Evolutionary conservation across 2,888 invertebrate species (phyloP), one percentile per base, ranked within the genome.

Genomic region (Chloroclystis v-ata): DNA sequence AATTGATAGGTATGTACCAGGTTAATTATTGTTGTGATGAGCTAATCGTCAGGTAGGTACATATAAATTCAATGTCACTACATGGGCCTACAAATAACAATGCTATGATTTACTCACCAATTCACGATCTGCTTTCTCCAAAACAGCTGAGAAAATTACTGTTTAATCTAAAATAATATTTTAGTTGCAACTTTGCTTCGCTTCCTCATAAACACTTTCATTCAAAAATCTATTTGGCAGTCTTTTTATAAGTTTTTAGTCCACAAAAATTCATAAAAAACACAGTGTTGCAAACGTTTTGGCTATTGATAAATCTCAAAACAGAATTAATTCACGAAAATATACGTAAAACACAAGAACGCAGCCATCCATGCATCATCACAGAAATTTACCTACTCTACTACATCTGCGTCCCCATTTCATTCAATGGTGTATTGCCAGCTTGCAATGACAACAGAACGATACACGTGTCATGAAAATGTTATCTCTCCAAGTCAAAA

Each of bases 311-410:
- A 16, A 43, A 43, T 49, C 49, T 39, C 49, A 55, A 57, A 52
- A 61, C 55, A 59, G 39, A 59, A 47, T 55, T 57, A 56, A 53
- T 49, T 57, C 68, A 68, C 69, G 63, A 66, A 67, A 61, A 61
- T 66, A 65, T 65, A 63, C 65, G 62, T 61, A 67, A 72, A 67
- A 69, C 69, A 63, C 57, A 68, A 69, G 63, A 66, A 69, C 72
- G 46, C 74, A 72, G 62, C 63, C 74, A 73, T 20, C 62, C 67
- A 72, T 71, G 69, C 74, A 71, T 74, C 75, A 70, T 70, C 70
- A 71, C 72, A 66, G 60, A 67, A 76, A 75, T 75, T 70, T 72
- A 72, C 70, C 41, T 38, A 47, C 44, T 37, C 43, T 33, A 32
- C 37, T 37, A 28, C 41, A 45, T 10, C 29, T 29, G 49, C 48